A percentile compares a stretch with the other conserved stretches of the same genome.
These are phyloP conservation scores for Hippopotamus amphibius DNA, from an alignment of 2,113 vertebrate species.

Conservation along the genomic window DNA sequence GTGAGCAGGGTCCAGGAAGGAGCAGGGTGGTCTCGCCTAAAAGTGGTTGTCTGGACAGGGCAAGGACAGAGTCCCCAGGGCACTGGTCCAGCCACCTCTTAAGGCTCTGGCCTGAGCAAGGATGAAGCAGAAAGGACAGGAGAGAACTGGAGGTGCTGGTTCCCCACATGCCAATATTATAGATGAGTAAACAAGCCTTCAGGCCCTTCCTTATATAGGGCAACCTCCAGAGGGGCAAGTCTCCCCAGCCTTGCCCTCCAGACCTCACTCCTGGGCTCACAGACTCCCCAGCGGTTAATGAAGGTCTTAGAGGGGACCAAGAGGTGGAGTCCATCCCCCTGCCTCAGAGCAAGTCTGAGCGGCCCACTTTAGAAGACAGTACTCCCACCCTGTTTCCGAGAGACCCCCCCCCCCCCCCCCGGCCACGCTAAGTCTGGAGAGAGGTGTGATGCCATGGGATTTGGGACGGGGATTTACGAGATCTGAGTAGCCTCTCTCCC, in stretches of 20 bases:
- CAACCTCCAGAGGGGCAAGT: background rate
- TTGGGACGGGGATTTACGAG: constrained; percentile 3
- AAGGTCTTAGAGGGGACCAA: background rate
- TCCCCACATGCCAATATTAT: background rate
- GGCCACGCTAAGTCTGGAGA: background rate
- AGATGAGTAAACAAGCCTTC: background rate
- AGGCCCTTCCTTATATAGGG: too few relatives aligned
- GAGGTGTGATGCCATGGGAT: background rate
- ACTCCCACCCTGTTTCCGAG: background rate
- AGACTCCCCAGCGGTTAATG: background rate
- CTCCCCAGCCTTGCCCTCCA: background rate
- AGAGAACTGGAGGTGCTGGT: background rate
- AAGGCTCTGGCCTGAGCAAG: background rate
- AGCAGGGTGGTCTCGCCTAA: background rate
- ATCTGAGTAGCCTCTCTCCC: background rate
- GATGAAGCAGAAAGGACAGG: background rate
- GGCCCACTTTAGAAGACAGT: background rate
- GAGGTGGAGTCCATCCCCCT: background rate
- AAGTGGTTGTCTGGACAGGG: rapidly evolving
- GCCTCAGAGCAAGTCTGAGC: background rate
- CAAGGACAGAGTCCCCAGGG: background rate
- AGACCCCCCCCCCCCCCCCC: background rate
- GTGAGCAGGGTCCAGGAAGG: background rate
- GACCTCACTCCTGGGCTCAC: background rate
- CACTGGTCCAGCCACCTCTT: background rate